Conservation (phyloP, 2,797 vertebrate genomes). For the Enteromius viviparus region DNA sequence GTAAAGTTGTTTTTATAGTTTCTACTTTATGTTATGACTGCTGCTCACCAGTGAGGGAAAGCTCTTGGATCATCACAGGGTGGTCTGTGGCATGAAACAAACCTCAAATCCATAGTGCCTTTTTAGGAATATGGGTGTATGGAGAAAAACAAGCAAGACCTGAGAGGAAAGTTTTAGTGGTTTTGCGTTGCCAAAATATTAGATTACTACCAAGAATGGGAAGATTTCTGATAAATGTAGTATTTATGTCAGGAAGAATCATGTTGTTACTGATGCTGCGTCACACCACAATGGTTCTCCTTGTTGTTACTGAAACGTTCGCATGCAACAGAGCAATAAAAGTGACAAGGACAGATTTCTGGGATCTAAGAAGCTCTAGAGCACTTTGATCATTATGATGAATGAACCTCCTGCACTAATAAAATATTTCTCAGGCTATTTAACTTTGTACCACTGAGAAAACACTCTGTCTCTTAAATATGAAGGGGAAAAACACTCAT, state of each 20-base stretch:
- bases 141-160: background rate
- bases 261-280: background rate
- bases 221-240: background rate
- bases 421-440: slow-evolving; percentile 13
- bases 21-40: slow-evolving; percentile 33
- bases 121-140: slow-evolving; percentile 22
- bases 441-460: slow-evolving; percentile 14
- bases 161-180: background rate
- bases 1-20: slow-evolving; percentile 26
- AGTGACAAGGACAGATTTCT: background rate
- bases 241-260: background rate
- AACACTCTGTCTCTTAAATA: background rate
- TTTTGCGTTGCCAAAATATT: slow-evolving; percentile 10
- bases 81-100: background rate
- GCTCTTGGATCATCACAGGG: slow-evolving; percentile 4
- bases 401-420: slow-evolving; percentile 1
- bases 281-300: background rate
- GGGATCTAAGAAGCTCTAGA: background rate
- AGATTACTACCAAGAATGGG: background rate
- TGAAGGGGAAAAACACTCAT: background rate
- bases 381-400: slow-evolving; percentile 19
- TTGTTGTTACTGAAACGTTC: background rate
- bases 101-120: background rate
- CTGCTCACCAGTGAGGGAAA: slow-evolving; percentile 12
- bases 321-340: background rate